A percentile compares a stretch with the other conserved stretches of the same genome.
Evolutionary conservation across 2,113 vertebrate species (phyloP).

Genomic region (Carollia perspicillata): DNA sequence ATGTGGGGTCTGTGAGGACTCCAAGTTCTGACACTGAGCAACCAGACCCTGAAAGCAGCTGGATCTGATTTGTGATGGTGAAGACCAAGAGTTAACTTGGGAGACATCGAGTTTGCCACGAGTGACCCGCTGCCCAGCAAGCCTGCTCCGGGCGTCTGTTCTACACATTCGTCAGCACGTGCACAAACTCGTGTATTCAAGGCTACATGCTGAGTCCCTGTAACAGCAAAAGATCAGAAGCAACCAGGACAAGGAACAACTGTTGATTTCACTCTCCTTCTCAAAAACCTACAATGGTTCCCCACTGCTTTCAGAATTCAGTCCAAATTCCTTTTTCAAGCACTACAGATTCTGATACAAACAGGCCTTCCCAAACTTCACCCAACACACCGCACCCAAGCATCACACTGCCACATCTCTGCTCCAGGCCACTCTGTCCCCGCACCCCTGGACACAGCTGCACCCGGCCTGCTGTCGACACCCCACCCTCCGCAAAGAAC

Average conservation of each 20-base stretch:
- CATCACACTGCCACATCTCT: neutral
- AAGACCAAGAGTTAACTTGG: neutral
- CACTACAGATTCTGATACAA: neutral
- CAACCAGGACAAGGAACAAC: neutral
- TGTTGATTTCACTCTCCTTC: neutral
- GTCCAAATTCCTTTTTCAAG: neutral
- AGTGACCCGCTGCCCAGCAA: neutral
- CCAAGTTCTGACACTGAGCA: neutral
- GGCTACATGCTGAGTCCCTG: neutral
- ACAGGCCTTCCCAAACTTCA: neutral
- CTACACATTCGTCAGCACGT: accelerated
- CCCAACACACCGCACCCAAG: neutral
- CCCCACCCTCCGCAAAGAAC: neutral
- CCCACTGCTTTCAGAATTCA: neutral
- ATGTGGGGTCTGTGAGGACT: neutral
- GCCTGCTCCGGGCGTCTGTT: neutral
- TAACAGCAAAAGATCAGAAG: neutral
- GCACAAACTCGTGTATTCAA: neutral
- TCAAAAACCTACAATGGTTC: neutral
- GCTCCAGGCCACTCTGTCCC: neutral
- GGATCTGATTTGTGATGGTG: accelerated
- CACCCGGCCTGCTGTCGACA: neutral
- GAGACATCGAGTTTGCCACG: neutral
- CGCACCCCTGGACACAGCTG: no score
- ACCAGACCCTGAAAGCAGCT: neutral